Percentiles rank a stretch among this genome's conserved stretches.
Conservation (phyloP, 2,888 invertebrate genomes). For the Drosophila histrio region DNA sequence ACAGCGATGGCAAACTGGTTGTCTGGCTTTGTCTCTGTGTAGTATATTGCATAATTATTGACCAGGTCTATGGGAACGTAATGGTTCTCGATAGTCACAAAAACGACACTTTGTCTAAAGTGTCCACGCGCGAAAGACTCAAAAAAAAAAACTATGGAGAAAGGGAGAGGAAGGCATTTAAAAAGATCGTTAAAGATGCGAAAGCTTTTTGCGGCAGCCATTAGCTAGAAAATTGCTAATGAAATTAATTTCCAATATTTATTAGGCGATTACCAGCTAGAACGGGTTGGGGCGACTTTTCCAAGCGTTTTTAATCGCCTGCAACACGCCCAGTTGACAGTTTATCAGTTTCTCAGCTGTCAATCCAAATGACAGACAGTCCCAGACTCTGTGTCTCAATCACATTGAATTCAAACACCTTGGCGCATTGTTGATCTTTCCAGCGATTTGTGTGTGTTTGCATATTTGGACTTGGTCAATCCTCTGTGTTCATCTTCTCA, state of each 20-base stretch:
- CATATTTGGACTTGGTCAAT: conserved; percentile 66
- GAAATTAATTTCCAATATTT: conserved; percentile 67
- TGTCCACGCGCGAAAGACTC: conserved; percentile 32
- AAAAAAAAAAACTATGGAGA: background rate
- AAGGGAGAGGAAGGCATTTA: background rate
- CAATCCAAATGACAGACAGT: conserved; percentile 37
- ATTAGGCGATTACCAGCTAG: conserved; percentile 19
- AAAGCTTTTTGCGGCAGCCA: conserved; percentile 33
- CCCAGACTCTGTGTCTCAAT: conserved; percentile 47
- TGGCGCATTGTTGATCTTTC: conserved; percentile 48
- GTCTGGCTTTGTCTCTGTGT: conserved; percentile 38
- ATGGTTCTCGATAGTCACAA: conserved; percentile 46
- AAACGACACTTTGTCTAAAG: conserved; percentile 43
- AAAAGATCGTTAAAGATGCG: conserved; percentile 31
- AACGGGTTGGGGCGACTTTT: conserved; percentile 29
- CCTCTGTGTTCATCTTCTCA: conserved; percentile 12
- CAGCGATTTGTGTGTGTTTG: conserved; percentile 58
- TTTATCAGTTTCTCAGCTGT: conserved; percentile 18
- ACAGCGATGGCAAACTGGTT: conserved; percentile 73
- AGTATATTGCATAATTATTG: conserved; percentile 68
- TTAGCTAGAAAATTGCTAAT: conserved; percentile 50
- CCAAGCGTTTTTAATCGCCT: conserved; percentile 55
- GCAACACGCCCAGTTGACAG: conserved; percentile 15
- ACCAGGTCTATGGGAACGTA: conserved; percentile 22
- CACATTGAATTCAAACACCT: conserved; percentile 61